Evolutionary conservation across 2,888 invertebrate species (phyloP), one percentile per base, ranked within the genome.

Genomic region (Calameuta pallipes): DNA sequence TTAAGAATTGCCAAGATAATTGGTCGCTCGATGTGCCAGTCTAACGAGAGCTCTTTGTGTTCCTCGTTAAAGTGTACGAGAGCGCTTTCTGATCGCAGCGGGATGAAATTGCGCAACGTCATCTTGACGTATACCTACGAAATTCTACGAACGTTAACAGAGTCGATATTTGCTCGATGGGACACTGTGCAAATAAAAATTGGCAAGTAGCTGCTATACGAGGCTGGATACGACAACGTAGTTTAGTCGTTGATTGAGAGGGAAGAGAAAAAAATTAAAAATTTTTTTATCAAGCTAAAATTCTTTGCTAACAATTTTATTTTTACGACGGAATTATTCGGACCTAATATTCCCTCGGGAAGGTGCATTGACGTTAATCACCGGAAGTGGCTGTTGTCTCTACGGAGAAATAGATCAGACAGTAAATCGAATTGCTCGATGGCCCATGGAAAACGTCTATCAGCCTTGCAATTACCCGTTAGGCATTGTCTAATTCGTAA

Each of bases 381-480:
- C 73, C 36, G 36, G 76, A 76, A 79, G 73, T 76, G 74, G 79
- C 68, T 69, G 81, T 79, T 76, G 79, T 79, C 79, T 75, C 78
- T 30, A 36, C 30, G 76, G 70, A 75, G 74, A 77, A 81, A 81
- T 74, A 76, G 76, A 82, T 77, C 71, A 75, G 73, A 37, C 23
- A 56, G 15, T 23, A 56, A 56, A 56, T 56, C 56, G 56, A 56
- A 56, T 56, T 56, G 56, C 56, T 56, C 56, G 56, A 23, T 15
- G 56, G 56, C 23, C 56, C 56, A 56, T 56, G 56, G 9, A 23
- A 23, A 56, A 56, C 56, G 56, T 56, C 56, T 56, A 56, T 56
- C 56, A 56, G 56, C 56, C 56, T 23, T 4, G 56, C 56, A 23
- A 56, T 23, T 56, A 56, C 23, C 56, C 23, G 56, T 56, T 56